A percentile compares a stretch with the other conserved stretches of the same genome.
Evolutionary conservation across 2,888 invertebrate genomes (phyloP).

Genomic region (Pollenia griseotomentosa): DNA sequence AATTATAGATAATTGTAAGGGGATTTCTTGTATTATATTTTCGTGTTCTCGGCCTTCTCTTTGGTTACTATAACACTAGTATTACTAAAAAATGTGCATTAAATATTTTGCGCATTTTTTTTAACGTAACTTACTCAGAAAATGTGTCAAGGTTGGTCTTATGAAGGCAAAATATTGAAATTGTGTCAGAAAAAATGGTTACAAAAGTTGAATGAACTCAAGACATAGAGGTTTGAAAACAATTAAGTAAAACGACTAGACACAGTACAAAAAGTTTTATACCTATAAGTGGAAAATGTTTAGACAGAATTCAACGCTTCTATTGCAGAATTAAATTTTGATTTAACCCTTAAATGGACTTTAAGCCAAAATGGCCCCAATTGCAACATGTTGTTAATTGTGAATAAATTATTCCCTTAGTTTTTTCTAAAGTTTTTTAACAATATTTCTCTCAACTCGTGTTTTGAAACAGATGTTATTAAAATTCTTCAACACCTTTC

Average conservation of each 20-base stretch:
- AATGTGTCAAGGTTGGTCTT: constrained; percentile 40
- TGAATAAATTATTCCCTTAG: too few species aligned
- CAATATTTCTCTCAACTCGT: too few species aligned
- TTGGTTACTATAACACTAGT: not conserved
- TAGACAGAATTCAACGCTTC: too few species aligned
- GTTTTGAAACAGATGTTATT: too few species aligned
- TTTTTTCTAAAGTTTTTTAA: too few species aligned
- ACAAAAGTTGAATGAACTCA: not conserved
- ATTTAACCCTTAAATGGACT: too few species aligned
- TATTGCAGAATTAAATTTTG: too few species aligned
- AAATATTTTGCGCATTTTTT: not conserved
- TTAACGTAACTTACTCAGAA: not conserved
- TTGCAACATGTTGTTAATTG: too few species aligned
- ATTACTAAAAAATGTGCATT: not conserved
- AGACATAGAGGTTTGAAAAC: not conserved
- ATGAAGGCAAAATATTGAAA: not conserved
- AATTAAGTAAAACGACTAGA: too few species aligned
- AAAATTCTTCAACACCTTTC: not conserved
- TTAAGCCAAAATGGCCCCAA: too few species aligned
- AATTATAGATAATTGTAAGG: constrained; percentile 23
- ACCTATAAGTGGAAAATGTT: too few species aligned
- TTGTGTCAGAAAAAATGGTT: constrained; percentile 4
- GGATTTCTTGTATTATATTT: constrained; percentile 2
- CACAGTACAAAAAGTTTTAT: not conserved
- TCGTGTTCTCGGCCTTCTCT: not conserved